Evolutionary conservation across 1,140 invertebrate species (phyloP), one percentile per base, ranked within the genome.

Genomic region (Cepaea nemoralis): DNA sequence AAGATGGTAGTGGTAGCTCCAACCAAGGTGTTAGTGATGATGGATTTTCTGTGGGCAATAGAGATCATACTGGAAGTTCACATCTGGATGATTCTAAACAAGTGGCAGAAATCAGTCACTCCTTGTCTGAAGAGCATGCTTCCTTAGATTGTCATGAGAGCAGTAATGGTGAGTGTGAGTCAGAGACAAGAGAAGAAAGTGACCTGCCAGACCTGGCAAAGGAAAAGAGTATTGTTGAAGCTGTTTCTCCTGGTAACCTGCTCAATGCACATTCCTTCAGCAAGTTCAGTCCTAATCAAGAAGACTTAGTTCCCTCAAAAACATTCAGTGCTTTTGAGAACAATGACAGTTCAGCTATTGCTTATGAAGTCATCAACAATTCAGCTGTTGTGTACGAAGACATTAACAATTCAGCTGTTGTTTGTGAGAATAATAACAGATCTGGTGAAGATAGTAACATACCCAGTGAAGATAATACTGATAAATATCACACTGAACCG

Each of bases 51-150:
- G 39, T 22, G 24, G n/a, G 19, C 19, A 74, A 69, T 42, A 19
- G 6, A 31, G 31, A 70, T 3, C 39, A 37, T n/a, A 45, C n/a
- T 31, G 33, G 5, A 71, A 42, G 69, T 42, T 33, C 27, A 33
- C 22, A 83, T n/a, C 42, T 1, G 50, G 75, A 83, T 16, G 45
- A 14, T 48, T 67, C 71, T 31, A 69, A 77, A 63, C 74, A 74
- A 39, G 37, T 66, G 45, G 75, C 0, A 71, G 33, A 37, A 39
- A 76, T 37, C 48, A 77, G n/a, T 31, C 55, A 33, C 42, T 66
- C 27, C 40, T 48, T 35, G n/a, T n/a, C n/a, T n/a, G 59, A 78
- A 42, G 75, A 70, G 14, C 16, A 69, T 27, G 50, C 45, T 31
- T 71, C 35, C 31, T 42, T 8, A 40, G 48, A 50, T 12, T 40